Evolutionary conservation across 2,113 vertebrate genomes (phyloP).

Genomic region (Melanocharis versteri): DNA sequence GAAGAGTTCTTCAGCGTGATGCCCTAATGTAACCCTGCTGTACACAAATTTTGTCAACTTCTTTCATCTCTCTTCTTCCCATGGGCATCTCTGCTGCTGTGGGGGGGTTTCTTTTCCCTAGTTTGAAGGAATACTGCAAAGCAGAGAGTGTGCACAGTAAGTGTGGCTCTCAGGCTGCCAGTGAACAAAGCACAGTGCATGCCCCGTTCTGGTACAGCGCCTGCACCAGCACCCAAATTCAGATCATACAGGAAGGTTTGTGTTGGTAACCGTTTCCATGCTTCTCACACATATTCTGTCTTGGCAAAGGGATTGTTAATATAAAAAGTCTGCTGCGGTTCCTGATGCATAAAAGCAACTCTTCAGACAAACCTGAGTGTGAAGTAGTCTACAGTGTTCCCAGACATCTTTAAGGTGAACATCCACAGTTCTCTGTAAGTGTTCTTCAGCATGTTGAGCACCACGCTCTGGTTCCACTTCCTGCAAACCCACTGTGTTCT

Average conservation of each 20-base stretch:
- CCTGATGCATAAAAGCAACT: not conserved
- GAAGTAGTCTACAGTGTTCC: not conserved
- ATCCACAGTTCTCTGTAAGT: not conserved
- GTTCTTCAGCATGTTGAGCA: not conserved
- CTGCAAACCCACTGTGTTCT: not conserved
- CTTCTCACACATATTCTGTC: not conserved
- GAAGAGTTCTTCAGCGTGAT: not conserved
- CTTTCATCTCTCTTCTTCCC: not conserved
- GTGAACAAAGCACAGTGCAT: not conserved
- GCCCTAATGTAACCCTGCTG: not conserved
- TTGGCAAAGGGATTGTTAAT: not conserved
- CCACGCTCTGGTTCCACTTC: not conserved
- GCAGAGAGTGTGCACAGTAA: not conserved
- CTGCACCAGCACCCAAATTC: not conserved
- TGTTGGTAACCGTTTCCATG: not conserved
- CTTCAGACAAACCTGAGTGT: not conserved
- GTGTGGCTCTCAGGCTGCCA: not conserved
- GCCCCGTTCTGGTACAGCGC: accelerated
- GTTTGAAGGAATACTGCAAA: not conserved
- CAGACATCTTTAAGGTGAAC: not conserved
- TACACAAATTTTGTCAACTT: not conserved
- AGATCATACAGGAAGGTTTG: not conserved
- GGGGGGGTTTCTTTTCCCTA: not conserved
- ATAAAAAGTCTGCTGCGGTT: not conserved
- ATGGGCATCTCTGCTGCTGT: not conserved